Percentiles rank a stretch among this genome's conserved stretches.
phyloP scores from a whole-genome alignment of 2,888 invertebrate species.

The Marronus borbonicus region DNA sequence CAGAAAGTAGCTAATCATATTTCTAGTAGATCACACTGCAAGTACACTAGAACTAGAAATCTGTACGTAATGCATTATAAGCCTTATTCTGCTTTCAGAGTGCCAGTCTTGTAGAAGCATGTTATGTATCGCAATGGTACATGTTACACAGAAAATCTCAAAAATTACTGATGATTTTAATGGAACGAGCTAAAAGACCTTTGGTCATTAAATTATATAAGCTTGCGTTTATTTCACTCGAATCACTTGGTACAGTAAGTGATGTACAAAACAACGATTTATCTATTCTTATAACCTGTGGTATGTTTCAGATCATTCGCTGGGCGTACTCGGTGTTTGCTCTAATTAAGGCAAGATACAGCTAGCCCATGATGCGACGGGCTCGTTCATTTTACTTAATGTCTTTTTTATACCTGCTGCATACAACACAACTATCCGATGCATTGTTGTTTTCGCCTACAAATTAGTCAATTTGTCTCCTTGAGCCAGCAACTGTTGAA shows the following conservation, averaged over 20 bases:
- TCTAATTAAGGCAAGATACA: conserved; percentile 32
- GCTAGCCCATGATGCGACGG: not conserved
- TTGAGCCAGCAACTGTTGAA: no score
- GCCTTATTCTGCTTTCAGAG: not conserved
- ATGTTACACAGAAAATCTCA: conserved; percentile 21
- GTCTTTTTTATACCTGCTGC: not conserved
- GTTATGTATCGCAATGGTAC: conserved; percentile 39
- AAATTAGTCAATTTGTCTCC: no score
- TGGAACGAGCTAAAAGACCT: conserved; percentile 44
- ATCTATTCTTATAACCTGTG: no score
- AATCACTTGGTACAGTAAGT: conserved; percentile 31
- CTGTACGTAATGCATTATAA: not conserved
- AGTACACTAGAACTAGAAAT: no score
- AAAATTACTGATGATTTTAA: conserved; percentile 31
- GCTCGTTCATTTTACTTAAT: not conserved
- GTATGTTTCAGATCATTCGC: conserved; percentile 29
- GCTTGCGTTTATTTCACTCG: conserved; percentile 31
- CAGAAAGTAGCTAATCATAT: no score
- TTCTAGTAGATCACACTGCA: no score
- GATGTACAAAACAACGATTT: not conserved
- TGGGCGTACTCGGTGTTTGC: conserved; percentile 43
- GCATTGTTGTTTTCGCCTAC: no score
- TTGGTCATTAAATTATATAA: conserved; percentile 25
- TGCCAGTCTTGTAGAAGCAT: conserved; percentile 31
- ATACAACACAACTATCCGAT: not conserved